These are phyloP conservation scores for Pteropus alecto DNA, from an alignment of 2,113 vertebrate species.

Conservation along the genomic window DNA sequence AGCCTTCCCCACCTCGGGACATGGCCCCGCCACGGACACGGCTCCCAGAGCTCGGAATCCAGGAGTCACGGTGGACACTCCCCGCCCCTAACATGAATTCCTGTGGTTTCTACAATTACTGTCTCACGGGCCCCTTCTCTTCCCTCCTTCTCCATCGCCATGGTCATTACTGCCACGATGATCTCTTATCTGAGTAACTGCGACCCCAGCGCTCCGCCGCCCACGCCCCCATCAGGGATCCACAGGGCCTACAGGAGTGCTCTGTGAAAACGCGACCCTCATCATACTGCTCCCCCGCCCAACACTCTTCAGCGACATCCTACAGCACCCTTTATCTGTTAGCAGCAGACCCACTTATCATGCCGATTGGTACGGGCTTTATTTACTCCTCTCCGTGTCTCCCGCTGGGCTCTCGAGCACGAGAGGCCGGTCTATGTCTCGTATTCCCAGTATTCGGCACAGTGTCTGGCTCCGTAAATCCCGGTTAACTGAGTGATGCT, in stretches of 20 bases:
- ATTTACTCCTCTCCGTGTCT: background rate
- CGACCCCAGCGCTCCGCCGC: background rate
- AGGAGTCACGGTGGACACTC: background rate
- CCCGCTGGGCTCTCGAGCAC: background rate
- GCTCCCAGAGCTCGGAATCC: background rate
- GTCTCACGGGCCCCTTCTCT: background rate
- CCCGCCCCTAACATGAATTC: background rate
- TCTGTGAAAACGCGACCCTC: background rate
- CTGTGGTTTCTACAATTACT: background rate
- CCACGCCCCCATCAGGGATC: background rate
- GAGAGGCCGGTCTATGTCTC: background rate
- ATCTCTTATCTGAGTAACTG: background rate
- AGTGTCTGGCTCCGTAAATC: conserved; percentile 51
- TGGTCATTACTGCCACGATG: background rate
- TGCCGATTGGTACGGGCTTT: background rate
- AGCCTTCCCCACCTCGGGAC: background rate
- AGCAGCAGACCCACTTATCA: background rate
- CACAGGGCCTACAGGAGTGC: background rate
- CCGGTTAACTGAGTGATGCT: conserved; percentile 60
- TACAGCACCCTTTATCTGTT: background rate
- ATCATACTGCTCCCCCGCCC: background rate
- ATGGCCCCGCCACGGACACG: background rate
- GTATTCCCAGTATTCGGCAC: background rate
- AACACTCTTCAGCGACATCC: background rate
- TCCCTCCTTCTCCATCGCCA: background rate